These are phyloP conservation scores for Erebia aethiops DNA, from an alignment of 2,888 invertebrate species.

Conservation along the genomic window DNA sequence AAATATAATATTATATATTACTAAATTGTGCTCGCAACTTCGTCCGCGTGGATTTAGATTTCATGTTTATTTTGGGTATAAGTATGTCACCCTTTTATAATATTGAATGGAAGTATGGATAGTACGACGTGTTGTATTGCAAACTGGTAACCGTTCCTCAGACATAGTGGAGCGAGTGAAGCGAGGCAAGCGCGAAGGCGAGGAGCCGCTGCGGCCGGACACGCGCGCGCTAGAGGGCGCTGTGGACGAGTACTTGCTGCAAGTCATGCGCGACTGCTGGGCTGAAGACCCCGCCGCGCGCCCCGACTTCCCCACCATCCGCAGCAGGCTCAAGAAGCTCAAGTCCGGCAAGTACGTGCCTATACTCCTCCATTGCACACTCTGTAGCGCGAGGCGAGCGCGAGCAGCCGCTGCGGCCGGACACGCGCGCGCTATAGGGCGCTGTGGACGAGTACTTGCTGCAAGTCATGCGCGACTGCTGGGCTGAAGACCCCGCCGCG, in stretches of 20 bases:
- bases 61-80: too few species aligned
- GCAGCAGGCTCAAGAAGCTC: conserved; percentile 93
- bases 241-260: conserved; percentile 90
- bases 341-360: conserved; percentile 91
- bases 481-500: conserved; percentile 92
- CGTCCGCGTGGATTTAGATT: too few species aligned
- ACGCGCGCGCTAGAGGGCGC: conserved; percentile 84
- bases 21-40: too few species aligned
- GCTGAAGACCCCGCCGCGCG: conserved; percentile 91
- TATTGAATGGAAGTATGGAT: neutral
- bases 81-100: too few species aligned
- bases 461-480: conserved; percentile 93
- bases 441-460: conserved; percentile 89
- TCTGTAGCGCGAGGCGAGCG: too few species aligned
- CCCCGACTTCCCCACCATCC: conserved; percentile 92
- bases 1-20: too few species aligned
- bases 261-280: conserved; percentile 95
- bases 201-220: conserved; percentile 91
- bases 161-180: conserved; percentile 94
- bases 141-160: conserved; percentile 55
- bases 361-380: neutral
- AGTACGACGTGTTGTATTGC: neutral
- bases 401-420: too few species aligned
- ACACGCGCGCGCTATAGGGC: too few species aligned
- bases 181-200: conserved; percentile 85